phyloP scores from a whole-genome alignment of 2,113 vertebrate species.

The Nyctibius bracteatus region DNA sequence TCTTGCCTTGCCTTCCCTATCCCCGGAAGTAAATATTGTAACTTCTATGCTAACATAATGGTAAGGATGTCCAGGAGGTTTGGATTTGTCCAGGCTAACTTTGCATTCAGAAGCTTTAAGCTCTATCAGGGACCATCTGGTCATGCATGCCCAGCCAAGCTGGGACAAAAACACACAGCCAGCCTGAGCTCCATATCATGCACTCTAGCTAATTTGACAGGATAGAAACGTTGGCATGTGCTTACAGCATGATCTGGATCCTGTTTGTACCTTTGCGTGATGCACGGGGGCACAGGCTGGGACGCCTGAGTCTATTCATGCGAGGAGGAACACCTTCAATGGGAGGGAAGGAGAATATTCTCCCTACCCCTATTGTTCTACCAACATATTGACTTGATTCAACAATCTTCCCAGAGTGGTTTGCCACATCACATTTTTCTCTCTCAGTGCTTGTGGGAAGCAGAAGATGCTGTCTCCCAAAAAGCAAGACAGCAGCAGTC shows the following conservation, averaged over 20 bases:
- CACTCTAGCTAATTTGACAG: neutral
- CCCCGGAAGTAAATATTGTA: neutral
- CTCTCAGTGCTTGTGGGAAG: neutral
- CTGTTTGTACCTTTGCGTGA: fast-evolving
- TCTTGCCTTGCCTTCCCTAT: neutral
- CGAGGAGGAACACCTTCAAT: neutral
- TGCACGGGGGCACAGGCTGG: neutral
- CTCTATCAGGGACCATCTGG: neutral
- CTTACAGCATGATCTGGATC: neutral
- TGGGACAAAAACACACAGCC: neutral
- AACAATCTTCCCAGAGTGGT: neutral
- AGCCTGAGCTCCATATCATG: neutral
- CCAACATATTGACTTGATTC: neutral
- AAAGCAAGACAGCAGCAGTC: neutral
- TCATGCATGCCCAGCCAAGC: neutral
- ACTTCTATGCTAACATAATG: neutral
- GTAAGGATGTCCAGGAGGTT: neutral
- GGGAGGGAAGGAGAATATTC: neutral
- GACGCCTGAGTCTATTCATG: neutral
- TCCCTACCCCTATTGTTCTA: neutral
- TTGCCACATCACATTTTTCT: neutral
- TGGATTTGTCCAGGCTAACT: neutral
- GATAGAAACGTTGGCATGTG: neutral
- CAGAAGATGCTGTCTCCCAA: neutral
- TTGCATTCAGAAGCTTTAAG: neutral